Evolutionary conservation across 2,113 vertebrate genomes (phyloP), one percentile per base, ranked within the genome.

Genomic region (Rhineura floridana): DNA sequence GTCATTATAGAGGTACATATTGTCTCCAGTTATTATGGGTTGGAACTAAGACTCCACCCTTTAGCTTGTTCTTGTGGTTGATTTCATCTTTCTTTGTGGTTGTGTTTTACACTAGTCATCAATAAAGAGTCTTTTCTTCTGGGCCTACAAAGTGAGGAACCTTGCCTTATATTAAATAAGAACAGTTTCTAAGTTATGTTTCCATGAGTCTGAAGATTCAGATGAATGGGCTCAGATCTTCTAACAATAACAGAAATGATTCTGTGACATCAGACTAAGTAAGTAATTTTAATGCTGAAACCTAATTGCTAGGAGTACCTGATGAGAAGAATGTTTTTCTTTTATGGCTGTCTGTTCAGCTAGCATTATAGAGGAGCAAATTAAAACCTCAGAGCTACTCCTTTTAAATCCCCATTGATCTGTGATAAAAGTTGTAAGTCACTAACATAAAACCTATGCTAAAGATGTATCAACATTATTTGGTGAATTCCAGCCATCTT

Each of bases 361-460:
- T 59, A 19, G 36, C 11, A 48, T 85, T 62, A 39, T 11, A 50
- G 30, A 62, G 23, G 44, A 80, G 21, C 23, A 87, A 17, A 72
- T 82, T 59, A 81, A 65, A 70, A 81, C 84, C 83, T 78, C 7
- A 48, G 55, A 90, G 75, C 4, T 4, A 50, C 36, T 42, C 2
- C 82, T 76, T 63, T 5, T 76, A 86, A 90, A 46, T 15, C 7
- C 4, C n/a, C 46, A 87, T 46, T 1, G 30, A 78, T 91, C 80
- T 6, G 4, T n/a, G 50, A 75, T 42, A 82, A 78, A 4, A 3
- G 8, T 3, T 84, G 23, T 48, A 2, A 23, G 73, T 13, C 4
- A 88, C 79, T 85, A 78, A 28, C 0, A 2, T 87, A 62, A 81
- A 0, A 8, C 39, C 1, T 0, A 0, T 69, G 73, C 86, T 88